Conservation (phyloP, 2,113 vertebrate species). For the Strigops habroptila region DNA sequence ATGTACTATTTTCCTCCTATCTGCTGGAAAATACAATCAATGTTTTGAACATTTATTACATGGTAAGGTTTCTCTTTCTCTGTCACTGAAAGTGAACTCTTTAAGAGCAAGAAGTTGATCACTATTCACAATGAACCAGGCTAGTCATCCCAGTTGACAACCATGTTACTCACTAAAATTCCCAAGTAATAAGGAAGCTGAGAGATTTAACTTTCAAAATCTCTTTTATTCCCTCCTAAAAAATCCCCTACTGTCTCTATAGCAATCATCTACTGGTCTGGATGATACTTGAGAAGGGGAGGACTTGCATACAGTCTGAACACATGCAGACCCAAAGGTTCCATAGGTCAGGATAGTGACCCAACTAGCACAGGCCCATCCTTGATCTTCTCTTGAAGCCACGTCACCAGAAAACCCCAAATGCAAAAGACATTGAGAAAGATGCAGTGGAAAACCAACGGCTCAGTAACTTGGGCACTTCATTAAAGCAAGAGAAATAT, state of each 20-base stretch:
- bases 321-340: not conserved
- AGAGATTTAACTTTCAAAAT: conserved; percentile 42
- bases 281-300: not conserved
- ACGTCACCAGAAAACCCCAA: not conserved
- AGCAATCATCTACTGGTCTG: not conserved
- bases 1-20: not conserved
- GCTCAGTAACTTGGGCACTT: not conserved
- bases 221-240: conserved; percentile 2
- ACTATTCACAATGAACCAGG: not conserved
- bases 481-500: not conserved
- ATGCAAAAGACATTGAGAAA: not conserved
- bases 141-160: not conserved
- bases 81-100: not conserved
- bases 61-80: not conserved
- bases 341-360: not conserved
- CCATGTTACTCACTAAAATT: not conserved
- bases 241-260: not conserved
- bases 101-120: not conserved
- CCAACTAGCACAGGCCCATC: not conserved
- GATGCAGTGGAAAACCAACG: not conserved
- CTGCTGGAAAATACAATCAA: not conserved
- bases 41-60: not conserved
- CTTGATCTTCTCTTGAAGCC: not conserved
- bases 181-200: conserved; percentile 19
- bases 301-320: not conserved